These are phyloP conservation scores for Epinotia demarniana DNA, from an alignment of 2,888 invertebrate species.

Conservation along the genomic window DNA sequence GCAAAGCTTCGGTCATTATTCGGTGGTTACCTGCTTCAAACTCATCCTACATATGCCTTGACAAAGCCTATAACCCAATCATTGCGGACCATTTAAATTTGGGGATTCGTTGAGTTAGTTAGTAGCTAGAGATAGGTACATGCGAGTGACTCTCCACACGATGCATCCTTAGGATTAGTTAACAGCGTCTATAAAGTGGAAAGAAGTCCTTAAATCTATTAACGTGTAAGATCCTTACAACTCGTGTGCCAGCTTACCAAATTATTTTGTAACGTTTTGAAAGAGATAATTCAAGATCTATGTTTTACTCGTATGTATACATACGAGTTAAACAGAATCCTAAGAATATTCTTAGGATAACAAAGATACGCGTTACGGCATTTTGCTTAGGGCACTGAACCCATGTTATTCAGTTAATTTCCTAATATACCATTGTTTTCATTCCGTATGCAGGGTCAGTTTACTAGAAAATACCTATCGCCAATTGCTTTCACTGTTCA, in stretches of 20 bases:
- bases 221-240: no score
- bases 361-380: slow-evolving; percentile 3
- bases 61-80: slow-evolving; percentile 23
- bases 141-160: no score
- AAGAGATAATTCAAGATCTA: not conserved
- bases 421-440: slow-evolving; percentile 16
- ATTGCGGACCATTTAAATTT: no score
- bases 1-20: slow-evolving; percentile 20
- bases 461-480: slow-evolving; percentile 47
- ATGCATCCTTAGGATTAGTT: no score
- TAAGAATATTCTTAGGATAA: no score
- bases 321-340: no score
- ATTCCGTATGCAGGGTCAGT: slow-evolving; percentile 42
- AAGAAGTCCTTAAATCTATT: no score
- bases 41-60: slow-evolving; percentile 6
- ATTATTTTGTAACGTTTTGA: not conserved
- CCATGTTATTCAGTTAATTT: not conserved
- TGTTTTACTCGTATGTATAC: no score
- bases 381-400: slow-evolving; percentile 20
- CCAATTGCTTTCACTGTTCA: slow-evolving; percentile 50
- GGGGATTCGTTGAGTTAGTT: no score
- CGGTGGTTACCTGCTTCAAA: not conserved
- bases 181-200: no score
- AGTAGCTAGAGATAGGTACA: no score
- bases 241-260: no score